Evolutionary conservation across 53 echinoderm and acorn worm genomes (phyloP).

Genomic region (Mesocentrotus franciscanus): DNA sequence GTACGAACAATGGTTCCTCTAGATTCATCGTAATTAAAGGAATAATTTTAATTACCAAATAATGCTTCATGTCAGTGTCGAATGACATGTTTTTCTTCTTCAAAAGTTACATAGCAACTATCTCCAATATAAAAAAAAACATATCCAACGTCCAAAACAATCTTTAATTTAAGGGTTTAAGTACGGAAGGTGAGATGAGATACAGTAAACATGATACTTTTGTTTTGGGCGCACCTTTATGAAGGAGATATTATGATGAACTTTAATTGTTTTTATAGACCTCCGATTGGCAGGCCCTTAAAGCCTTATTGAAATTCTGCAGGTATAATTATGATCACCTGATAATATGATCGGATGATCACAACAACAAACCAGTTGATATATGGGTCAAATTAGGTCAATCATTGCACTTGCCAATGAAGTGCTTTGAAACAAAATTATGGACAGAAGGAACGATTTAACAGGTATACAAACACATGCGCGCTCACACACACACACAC

Average conservation of each 20-base stretch:
- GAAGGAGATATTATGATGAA: not conserved
- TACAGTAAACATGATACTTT: not conserved
- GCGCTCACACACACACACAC: too few relatives aligned
- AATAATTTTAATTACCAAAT: too few relatives aligned
- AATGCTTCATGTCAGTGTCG: too few relatives aligned
- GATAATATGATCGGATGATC: constrained; percentile 10
- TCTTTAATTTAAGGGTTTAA: not conserved
- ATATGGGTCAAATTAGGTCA: too few relatives aligned
- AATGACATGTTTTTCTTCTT: too few relatives aligned
- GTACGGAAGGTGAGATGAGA: not conserved
- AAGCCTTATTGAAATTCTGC: not conserved
- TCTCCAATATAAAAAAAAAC: not conserved
- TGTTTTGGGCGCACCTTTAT: not conserved
- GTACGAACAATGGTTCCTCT: too few relatives aligned
- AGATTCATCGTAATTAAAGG: too few relatives aligned
- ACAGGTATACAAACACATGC: too few relatives aligned
- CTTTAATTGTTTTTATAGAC: not conserved
- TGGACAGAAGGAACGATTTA: too few relatives aligned
- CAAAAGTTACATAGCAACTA: not conserved
- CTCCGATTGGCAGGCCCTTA: not conserved
- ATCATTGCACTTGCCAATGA: too few relatives aligned
- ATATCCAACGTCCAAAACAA: not conserved
- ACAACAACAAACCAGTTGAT: not conserved
- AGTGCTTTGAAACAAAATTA: too few relatives aligned
- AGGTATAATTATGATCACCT: not conserved